These are phyloP conservation scores for Heloderma charlesbogerti DNA, from an alignment of 2,113 vertebrate genomes.

Conservation along the genomic window DNA sequence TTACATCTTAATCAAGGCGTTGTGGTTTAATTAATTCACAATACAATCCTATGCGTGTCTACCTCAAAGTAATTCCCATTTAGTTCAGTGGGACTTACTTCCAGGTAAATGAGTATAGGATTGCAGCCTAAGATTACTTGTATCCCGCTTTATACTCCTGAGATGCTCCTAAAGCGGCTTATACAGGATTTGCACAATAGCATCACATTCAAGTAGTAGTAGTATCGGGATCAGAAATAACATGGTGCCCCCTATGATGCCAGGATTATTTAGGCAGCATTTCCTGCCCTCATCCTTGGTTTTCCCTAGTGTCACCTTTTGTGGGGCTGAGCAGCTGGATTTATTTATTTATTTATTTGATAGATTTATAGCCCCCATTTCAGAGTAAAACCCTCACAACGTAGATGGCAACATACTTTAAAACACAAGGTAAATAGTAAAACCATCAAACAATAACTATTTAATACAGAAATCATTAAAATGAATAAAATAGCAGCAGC, in stretches of 20 bases:
- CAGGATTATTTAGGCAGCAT: background rate
- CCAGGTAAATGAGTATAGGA: too few species aligned
- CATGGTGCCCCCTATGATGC: background rate
- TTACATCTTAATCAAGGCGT: conserved; percentile 21
- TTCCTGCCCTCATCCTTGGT: background rate
- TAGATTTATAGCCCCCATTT: background rate
- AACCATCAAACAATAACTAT: background rate
- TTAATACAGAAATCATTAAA: background rate
- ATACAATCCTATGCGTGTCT: too few species aligned
- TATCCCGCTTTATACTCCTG: background rate
- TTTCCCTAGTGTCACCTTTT: background rate
- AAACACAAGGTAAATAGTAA: background rate
- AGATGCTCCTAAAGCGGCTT: background rate
- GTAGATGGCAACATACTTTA: background rate
- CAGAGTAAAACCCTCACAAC: background rate
- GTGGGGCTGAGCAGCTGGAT: background rate
- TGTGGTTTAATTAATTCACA: background rate
- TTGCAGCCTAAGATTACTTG: background rate
- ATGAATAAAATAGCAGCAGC: background rate
- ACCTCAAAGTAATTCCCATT: too few species aligned
- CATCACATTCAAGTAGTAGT: background rate
- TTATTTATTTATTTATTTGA: background rate
- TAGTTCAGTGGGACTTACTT: too few species aligned
- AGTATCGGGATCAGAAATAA: background rate
- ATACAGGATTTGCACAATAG: background rate